These are phyloP conservation scores for Diloba caeruleocephala DNA, from an alignment of 2,888 invertebrate genomes.

Conservation along the genomic window DNA sequence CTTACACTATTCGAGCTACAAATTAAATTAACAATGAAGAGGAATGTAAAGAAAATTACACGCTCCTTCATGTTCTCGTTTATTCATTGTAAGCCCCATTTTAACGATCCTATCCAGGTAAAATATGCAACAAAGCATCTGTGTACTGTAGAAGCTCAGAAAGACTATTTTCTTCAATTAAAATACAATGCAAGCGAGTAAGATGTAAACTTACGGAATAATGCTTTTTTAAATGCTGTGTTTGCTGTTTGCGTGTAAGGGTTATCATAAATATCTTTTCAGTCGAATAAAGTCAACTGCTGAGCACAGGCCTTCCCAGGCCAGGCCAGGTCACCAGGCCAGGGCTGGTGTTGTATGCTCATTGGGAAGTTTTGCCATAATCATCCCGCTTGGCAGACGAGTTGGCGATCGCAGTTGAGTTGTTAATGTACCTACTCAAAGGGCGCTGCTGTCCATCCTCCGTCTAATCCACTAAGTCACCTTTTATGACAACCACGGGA, in stretches of 20 bases:
- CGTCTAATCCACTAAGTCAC: too few species aligned
- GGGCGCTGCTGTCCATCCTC: too few species aligned
- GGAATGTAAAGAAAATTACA: constrained; percentile 44
- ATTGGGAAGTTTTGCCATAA: too few species aligned
- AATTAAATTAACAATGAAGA: constrained; percentile 57
- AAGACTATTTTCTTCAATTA: constrained; percentile 38
- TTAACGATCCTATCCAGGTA: constrained; percentile 45
- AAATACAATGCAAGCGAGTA: constrained; percentile 19
- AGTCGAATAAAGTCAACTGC: too few species aligned
- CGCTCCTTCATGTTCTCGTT: constrained; percentile 43
- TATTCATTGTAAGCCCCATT: constrained; percentile 46
- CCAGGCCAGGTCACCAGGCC: too few species aligned
- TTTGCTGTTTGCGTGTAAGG: constrained; percentile 7
- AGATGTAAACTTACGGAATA: constrained; percentile 9
- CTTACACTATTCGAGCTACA: constrained; percentile 18
- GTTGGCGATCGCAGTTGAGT: too few species aligned
- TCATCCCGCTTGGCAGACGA: too few species aligned
- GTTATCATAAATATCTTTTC: too few species aligned
- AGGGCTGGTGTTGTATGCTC: too few species aligned
- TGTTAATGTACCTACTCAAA: too few species aligned
- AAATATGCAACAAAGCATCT: constrained; percentile 43
- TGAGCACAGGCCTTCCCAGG: too few species aligned
- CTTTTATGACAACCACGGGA: too few species aligned
- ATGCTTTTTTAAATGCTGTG: background rate
- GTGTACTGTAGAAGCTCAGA: constrained; percentile 4